These are phyloP conservation scores for Procavia capensis DNA, from an alignment of 2,113 vertebrate species.

Conservation along the genomic window DNA sequence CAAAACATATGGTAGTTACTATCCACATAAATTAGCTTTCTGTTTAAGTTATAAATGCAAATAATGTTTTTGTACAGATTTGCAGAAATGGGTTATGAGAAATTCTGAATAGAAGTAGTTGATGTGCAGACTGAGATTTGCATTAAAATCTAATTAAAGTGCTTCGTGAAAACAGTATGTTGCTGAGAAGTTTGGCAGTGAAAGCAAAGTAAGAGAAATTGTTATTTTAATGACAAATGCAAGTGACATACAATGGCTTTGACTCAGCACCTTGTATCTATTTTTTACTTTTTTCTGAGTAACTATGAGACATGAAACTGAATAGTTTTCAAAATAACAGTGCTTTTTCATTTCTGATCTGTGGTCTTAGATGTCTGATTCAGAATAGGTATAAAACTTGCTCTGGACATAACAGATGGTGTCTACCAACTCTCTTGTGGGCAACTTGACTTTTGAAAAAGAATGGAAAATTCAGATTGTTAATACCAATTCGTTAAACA, in stretches of 20 bases:
- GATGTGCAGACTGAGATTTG: constrained; percentile 65
- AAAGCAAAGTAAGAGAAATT: constrained; percentile 59
- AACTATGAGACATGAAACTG: constrained; percentile 56
- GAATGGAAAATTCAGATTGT: neutral
- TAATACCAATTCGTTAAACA: neutral
- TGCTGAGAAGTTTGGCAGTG: constrained; percentile 64
- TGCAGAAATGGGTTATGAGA: constrained; percentile 1
- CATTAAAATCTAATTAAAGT: constrained; percentile 76
- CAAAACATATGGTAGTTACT: neutral
- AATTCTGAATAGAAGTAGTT: constrained; percentile 50
- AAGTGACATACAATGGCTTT: constrained; percentile 69
- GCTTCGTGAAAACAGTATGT: constrained; percentile 33
- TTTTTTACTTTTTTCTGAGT: constrained; percentile 27
- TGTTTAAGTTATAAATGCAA: neutral
- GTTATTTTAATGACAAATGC: constrained; percentile 79
- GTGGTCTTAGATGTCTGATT: neutral
- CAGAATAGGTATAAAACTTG: neutral
- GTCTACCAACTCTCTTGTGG: neutral
- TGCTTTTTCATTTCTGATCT: constrained; percentile 44
- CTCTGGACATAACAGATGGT: neutral
- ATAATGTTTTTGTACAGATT: constrained; percentile 25
- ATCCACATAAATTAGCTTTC: neutral
- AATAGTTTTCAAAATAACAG: constrained; percentile 17
- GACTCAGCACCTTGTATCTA: constrained; percentile 32
- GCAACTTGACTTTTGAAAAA: neutral